Evolutionary conservation across 2,797 vertebrate genomes (phyloP).

Genomic region (Amblyraja radiata): DNA sequence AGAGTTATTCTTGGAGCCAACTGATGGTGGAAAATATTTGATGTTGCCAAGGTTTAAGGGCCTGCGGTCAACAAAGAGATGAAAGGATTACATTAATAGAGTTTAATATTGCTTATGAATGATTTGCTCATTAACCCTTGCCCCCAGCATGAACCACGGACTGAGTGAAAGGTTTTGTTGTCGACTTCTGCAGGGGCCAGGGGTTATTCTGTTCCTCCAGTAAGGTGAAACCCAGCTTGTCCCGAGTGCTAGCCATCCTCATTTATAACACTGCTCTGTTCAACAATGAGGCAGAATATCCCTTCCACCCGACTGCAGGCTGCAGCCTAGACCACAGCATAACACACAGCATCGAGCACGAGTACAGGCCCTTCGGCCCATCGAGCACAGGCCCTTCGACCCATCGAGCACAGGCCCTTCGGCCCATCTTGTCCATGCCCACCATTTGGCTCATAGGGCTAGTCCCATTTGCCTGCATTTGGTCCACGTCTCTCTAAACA

Average conservation of each 20-base stretch:
- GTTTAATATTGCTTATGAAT: constrained; percentile 7
- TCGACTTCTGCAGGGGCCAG: not conserved
- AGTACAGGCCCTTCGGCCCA: too few species aligned
- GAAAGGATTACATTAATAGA: constrained; percentile 19
- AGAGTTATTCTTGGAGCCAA: not conserved
- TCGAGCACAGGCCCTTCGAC: too few species aligned
- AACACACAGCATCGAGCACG: too few species aligned
- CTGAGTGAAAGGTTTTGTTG: not conserved
- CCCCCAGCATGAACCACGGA: not conserved
- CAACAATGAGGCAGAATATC: not conserved
- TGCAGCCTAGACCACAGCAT: too few species aligned
- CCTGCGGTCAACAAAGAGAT: not conserved
- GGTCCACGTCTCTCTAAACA: too few species aligned
- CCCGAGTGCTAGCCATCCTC: not conserved
- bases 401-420: too few species aligned
- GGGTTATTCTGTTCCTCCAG: not conserved
- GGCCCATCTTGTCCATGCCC: too few species aligned
- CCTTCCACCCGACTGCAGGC: not conserved
- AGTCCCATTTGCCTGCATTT: too few species aligned
- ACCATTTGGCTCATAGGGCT: too few species aligned
- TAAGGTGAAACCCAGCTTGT: not conserved
- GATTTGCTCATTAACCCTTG: not conserved
- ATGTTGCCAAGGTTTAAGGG: not conserved
- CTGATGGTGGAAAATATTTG: not conserved
- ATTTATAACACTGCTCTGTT: not conserved